These are phyloP conservation scores for Drosophila longiperda DNA, from an alignment of 2,888 invertebrate species.

Conservation along the genomic window DNA sequence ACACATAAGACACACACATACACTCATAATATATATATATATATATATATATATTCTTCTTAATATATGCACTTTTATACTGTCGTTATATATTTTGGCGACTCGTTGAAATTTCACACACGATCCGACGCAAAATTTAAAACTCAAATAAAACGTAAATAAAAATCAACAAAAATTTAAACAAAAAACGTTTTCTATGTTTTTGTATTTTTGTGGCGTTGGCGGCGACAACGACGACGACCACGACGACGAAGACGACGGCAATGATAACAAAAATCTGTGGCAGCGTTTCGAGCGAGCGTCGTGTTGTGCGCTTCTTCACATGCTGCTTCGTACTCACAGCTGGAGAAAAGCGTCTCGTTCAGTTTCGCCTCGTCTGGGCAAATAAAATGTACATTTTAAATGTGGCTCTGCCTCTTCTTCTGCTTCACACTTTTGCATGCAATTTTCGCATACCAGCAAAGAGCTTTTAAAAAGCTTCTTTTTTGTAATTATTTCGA, in stretches of 20 bases:
- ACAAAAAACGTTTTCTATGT: slow-evolving; percentile 16
- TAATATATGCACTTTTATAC: background rate
- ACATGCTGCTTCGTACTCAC: slow-evolving; percentile 74
- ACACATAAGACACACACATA: slow-evolving; percentile 6
- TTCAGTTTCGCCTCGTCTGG: slow-evolving; percentile 44
- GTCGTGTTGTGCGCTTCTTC: slow-evolving; percentile 72
- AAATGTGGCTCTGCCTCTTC: slow-evolving; percentile 5
- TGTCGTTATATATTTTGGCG: slow-evolving; percentile 16
- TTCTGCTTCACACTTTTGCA: slow-evolving; percentile 15
- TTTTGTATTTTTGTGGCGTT: slow-evolving; percentile 17
- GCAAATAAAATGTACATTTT: slow-evolving; percentile 46
- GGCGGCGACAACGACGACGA: slow-evolving; percentile 23
- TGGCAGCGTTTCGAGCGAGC: slow-evolving; percentile 42
- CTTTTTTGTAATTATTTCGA: slow-evolving; percentile 33
- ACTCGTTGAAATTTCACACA: slow-evolving; percentile 13
- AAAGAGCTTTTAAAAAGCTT: slow-evolving; percentile 31
- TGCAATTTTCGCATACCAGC: slow-evolving; percentile 51
- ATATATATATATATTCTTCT: background rate
- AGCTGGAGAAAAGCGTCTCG: slow-evolving; percentile 68
- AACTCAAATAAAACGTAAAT: slow-evolving; percentile 10
- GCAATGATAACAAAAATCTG: slow-evolving; percentile 45
- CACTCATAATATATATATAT: slow-evolving; percentile 18
- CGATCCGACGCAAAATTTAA: slow-evolving; percentile 5
- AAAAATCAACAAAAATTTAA: slow-evolving; percentile 22
- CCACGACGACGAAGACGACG: slow-evolving; percentile 13